Percentiles rank a stretch among this genome's conserved stretches.
phyloP scores from a whole-genome alignment of 2,797 vertebrate genomes.

The Tolypeutes matacus region DNA sequence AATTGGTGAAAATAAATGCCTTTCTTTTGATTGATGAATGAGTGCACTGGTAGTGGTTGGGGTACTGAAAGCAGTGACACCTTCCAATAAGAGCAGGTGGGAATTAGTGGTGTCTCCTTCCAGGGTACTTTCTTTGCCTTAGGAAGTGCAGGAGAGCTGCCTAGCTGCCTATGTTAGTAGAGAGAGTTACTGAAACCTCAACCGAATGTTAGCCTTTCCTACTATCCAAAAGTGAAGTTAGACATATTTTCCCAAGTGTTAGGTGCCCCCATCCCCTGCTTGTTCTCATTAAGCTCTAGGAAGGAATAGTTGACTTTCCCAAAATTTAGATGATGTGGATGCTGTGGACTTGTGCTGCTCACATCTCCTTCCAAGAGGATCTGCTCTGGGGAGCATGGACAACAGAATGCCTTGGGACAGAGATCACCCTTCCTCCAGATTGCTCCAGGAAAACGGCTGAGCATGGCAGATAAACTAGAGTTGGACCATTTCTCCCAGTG shows the following conservation, averaged over 20 bases:
- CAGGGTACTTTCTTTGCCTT: background rate
- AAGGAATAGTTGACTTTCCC: background rate
- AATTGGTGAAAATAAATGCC: background rate
- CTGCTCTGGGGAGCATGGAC: accelerated
- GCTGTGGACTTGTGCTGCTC: background rate
- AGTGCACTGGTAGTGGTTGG: background rate
- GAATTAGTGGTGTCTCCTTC: background rate
- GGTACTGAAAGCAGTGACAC: background rate
- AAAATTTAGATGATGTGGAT: background rate
- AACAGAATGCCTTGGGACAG: background rate
- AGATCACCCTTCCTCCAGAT: background rate
- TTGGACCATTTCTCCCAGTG: background rate
- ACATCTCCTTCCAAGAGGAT: background rate
- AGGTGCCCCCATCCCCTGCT: background rate
- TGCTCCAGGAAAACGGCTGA: background rate
- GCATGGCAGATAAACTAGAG: too few relatives aligned
- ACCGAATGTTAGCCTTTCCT: background rate
- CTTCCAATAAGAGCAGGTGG: background rate
- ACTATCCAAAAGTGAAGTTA: background rate
- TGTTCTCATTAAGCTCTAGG: background rate
- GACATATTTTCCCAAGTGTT: background rate
- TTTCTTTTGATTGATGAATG: background rate
- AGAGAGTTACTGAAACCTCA: background rate
- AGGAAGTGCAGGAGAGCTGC: background rate
- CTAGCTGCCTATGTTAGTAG: background rate